phyloP scores from a whole-genome alignment of 2,797 vertebrate species.

The Alfaro cultratus region DNA sequence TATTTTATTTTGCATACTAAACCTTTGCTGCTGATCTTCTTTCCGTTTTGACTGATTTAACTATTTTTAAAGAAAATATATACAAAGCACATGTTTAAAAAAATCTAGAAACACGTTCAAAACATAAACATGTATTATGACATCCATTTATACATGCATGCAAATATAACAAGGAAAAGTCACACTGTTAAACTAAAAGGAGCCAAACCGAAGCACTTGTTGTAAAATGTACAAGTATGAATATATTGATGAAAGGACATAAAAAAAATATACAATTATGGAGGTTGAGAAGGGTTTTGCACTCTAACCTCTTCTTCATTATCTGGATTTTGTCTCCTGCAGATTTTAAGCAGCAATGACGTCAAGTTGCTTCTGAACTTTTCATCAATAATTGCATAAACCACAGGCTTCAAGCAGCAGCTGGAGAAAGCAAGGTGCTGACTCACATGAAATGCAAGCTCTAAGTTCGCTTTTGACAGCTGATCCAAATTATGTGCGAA shows the following conservation, averaged over 20 bases:
- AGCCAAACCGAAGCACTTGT: background rate
- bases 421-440: conserved; percentile 88
- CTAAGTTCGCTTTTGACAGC: conserved; percentile 20
- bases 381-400: conserved; percentile 90
- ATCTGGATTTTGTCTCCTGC: conserved; percentile 13
- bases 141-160: background rate
- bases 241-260: background rate
- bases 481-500: conserved; percentile 71
- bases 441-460: conserved; percentile 76
- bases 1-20: background rate
- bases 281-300: conserved; percentile 51
- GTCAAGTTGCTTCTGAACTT: conserved; percentile 90
- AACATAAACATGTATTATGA: background rate
- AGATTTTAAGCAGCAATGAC: conserved; percentile 49
- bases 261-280: conserved; percentile 51
- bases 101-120: background rate
- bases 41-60: background rate
- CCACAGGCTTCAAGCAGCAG: conserved; percentile 92
- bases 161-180: background rate
- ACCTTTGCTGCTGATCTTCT: background rate
- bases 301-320: conserved; percentile 28
- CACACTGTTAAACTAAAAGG: background rate
- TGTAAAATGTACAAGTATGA: background rate
- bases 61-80: background rate
- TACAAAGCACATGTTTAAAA: background rate